Evolutionary conservation across 2,113 vertebrate species (phyloP).

Genomic region (Triplophysa dalaica): DNA sequence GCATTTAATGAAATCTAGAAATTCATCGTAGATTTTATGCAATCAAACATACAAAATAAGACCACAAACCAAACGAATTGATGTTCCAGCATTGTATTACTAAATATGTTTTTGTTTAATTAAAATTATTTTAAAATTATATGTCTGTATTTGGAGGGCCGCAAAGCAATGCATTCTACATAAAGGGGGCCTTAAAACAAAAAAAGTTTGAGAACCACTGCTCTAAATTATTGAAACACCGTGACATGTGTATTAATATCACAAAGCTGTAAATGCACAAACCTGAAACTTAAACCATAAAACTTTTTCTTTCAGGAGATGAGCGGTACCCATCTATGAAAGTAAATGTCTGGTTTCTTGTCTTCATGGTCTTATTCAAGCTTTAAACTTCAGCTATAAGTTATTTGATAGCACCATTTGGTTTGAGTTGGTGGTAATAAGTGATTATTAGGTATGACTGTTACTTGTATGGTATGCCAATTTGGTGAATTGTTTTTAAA

Average conservation of each 20-base stretch:
- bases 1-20: no score
- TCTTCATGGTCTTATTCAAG: not conserved
- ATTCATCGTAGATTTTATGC: no score
- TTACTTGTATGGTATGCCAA: not conserved
- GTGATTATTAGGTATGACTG: not conserved
- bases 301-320: conserved; percentile 65
- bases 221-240: not conserved
- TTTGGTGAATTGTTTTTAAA: not conserved
- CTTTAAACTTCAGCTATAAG: not conserved
- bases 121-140: no score
- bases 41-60: no score
- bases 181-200: no score
- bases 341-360: not conserved
- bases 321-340: conserved; percentile 63
- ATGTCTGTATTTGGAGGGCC: no score
- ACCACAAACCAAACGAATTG: no score
- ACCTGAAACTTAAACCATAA: not conserved
- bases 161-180: no score
- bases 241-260: not conserved
- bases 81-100: no score
- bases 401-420: not conserved
- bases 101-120: no score
- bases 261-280: not conserved
- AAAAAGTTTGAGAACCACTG: no score
- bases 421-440: not conserved